These are phyloP conservation scores for Corynorhinus townsendii DNA, from an alignment of 2,113 vertebrate species.

Conservation along the genomic window DNA sequence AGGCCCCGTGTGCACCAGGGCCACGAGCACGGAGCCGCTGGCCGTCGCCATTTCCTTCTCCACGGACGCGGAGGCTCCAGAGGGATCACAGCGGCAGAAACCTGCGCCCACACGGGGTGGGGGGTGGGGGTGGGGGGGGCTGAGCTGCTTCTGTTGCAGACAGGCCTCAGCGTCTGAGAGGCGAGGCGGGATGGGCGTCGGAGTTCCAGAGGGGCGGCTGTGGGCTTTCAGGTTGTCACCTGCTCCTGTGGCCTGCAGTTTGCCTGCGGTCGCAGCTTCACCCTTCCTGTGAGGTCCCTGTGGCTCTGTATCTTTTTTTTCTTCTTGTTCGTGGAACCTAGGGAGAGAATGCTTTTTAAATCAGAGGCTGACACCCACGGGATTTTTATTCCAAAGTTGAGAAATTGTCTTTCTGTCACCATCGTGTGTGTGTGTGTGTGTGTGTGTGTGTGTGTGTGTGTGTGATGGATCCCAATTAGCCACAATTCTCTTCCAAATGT, in stretches of 20 bases:
- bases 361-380: no score
- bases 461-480: not conserved
- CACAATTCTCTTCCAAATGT: constrained; percentile 2
- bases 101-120: fast-evolving
- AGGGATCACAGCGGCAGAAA: not conserved
- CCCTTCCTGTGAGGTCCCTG: not conserved
- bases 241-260: not conserved
- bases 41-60: not conserved
- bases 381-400: not conserved
- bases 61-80: not conserved
- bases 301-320: not conserved
- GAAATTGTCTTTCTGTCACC: not conserved
- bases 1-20: not conserved
- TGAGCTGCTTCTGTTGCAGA: not conserved
- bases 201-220: not conserved
- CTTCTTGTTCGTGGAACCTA: not conserved
- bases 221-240: not conserved
- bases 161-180: not conserved
- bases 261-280: not conserved
- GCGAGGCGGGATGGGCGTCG: not conserved
- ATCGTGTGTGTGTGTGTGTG: not conserved
- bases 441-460: no score
- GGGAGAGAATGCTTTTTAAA: not conserved
- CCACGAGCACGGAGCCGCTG: not conserved
- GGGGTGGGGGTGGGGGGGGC: fast-evolving